Evolutionary conservation across 2,888 invertebrate species (phyloP).

Genomic region (Papilio gigon): DNA sequence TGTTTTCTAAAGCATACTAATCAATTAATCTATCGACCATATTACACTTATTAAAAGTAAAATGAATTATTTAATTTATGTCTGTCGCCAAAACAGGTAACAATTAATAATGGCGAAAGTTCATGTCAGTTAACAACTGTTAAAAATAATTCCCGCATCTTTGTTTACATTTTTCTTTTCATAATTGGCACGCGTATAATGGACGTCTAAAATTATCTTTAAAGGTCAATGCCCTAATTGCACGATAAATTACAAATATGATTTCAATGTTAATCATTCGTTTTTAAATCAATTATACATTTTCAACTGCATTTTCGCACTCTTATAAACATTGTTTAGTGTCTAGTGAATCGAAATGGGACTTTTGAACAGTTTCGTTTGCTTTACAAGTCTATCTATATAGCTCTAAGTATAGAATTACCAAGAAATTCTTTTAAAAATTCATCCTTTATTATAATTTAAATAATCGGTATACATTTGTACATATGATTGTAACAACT

Average conservation of each 20-base stretch:
- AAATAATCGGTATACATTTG: not conserved
- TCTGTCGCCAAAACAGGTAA: not conserved
- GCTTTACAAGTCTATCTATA: too few species aligned
- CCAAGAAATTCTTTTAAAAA: too few species aligned
- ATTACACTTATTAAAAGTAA: not conserved
- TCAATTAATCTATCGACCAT: not conserved
- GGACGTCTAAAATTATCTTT: conserved; percentile 18
- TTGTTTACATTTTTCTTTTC: conserved; percentile 23
- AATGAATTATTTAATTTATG: not conserved
- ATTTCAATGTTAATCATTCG: not conserved
- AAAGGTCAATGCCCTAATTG: conserved; percentile 18
- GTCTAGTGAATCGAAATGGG: not conserved
- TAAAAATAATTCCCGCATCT: not conserved
- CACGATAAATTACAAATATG: not conserved
- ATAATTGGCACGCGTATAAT: conserved; percentile 28
- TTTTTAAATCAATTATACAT: not conserved
- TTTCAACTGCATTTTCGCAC: too few species aligned
- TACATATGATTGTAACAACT: not conserved
- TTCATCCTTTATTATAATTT: not conserved
- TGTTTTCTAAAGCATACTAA: too few species aligned
- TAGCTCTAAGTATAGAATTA: too few species aligned
- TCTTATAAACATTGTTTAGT: too few species aligned
- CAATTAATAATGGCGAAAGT: not conserved
- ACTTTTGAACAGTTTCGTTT: not conserved
- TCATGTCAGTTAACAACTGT: not conserved